A percentile compares a stretch with the other conserved stretches of the same genome.
These are phyloP conservation scores for Sesia bembeciformis DNA, from an alignment of 2,888 invertebrate species.

Conservation along the genomic window DNA sequence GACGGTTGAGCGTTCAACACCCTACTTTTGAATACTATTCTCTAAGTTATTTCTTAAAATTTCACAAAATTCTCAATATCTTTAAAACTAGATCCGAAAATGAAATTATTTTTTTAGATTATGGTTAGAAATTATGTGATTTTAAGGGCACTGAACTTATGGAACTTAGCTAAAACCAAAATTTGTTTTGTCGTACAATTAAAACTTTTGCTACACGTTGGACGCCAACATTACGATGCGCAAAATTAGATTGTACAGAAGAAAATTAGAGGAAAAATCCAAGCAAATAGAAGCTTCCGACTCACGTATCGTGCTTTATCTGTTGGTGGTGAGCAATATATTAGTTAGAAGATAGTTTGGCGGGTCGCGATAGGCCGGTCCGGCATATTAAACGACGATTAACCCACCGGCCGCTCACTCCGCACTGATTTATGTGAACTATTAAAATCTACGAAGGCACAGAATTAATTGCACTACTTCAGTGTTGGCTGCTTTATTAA, in stretches of 20 bases:
- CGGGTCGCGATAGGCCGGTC: slow-evolving; percentile 39
- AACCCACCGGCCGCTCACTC: slow-evolving; percentile 58
- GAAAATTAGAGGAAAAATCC: slow-evolving; percentile 21
- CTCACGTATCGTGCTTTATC: slow-evolving; percentile 40
- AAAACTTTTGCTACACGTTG: slow-evolving; percentile 12
- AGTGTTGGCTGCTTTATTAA: slow-evolving; percentile 69
- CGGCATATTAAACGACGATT: slow-evolving; percentile 72
- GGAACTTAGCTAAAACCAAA: too few species aligned
- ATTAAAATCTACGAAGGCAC: slow-evolving; percentile 73
- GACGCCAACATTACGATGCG: slow-evolving; percentile 1
- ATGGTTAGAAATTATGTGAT: too few species aligned
- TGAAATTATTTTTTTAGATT: too few species aligned
- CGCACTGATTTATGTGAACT: slow-evolving; percentile 69
- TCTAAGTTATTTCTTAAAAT: too few species aligned
- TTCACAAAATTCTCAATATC: too few species aligned
- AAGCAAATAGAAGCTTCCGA: slow-evolving; percentile 19
- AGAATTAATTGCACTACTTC: slow-evolving; percentile 73
- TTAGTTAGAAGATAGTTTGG: slow-evolving; percentile 20
- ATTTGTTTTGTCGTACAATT: neutral
- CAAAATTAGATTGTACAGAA: slow-evolving; percentile 9
- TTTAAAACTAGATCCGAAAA: too few species aligned
- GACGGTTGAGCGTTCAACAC: too few species aligned
- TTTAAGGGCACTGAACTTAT: too few species aligned
- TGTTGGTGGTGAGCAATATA: slow-evolving; percentile 25
- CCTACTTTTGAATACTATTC: too few species aligned